phyloP scores from a whole-genome alignment of 2,797 vertebrate genomes.

The Mastacembelus armatus region DNA sequence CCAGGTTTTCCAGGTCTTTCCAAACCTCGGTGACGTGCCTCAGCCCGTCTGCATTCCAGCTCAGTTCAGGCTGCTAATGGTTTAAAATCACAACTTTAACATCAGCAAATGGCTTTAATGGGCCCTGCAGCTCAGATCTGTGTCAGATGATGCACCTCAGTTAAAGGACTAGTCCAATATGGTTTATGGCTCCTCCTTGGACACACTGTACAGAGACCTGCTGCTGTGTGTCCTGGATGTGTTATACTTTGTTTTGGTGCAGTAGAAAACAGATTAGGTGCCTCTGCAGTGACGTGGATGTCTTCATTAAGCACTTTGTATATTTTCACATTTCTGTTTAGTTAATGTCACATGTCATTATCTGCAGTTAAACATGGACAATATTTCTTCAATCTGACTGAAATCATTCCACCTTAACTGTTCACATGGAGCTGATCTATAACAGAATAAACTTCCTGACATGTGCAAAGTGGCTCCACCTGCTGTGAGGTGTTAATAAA shows the following conservation, averaged over 20 bases:
- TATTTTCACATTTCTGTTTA: too few relatives aligned
- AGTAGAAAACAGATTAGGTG: too few relatives aligned
- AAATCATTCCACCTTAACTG: too few relatives aligned
- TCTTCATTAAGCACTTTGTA: too few relatives aligned
- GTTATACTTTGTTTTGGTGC: not conserved
- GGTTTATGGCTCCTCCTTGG: not conserved
- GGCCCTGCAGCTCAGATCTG: not conserved
- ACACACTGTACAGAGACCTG: not conserved
- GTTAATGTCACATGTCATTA: too few relatives aligned
- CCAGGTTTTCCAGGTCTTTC: not conserved
- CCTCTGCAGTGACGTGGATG: too few relatives aligned
- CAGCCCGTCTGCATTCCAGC: slow-evolving; percentile 60
- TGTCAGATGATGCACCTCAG: not conserved
- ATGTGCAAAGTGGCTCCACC: too few relatives aligned
- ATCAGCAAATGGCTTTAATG: not conserved
- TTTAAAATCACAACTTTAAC: slow-evolving; percentile 11
- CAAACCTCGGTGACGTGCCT: slow-evolving; percentile 19
- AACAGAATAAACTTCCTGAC: too few relatives aligned
- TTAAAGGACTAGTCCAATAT: not conserved
- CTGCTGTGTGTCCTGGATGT: not conserved
- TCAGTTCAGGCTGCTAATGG: slow-evolving; percentile 6
- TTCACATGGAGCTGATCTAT: too few relatives aligned
- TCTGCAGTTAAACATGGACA: too few relatives aligned
- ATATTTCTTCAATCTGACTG: too few relatives aligned
- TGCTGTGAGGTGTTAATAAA: too few relatives aligned